Percentiles rank a stretch among this genome's conserved stretches.
Evolutionary conservation across 2,797 vertebrate genomes (phyloP).

Genomic region (Xerus rutilus): DNA sequence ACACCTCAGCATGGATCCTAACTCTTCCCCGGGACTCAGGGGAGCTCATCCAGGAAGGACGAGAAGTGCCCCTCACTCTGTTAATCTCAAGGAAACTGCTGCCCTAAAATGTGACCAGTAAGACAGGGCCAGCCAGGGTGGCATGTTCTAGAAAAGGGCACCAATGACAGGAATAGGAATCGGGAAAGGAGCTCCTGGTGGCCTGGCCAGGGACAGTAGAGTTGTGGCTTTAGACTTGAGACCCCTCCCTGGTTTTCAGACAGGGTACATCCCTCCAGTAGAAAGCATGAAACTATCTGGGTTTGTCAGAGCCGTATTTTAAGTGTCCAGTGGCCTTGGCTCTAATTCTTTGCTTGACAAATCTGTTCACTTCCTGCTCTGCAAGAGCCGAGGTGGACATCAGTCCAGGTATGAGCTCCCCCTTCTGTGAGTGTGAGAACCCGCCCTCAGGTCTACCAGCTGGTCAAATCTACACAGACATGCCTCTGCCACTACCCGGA

Average conservation of each 20-base stretch:
- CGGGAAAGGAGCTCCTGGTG: not conserved
- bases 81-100: not conserved
- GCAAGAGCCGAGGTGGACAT: not conserved
- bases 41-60: not conserved
- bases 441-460: not conserved
- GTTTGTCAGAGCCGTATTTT: not conserved
- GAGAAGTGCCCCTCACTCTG: not conserved
- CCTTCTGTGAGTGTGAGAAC: rapidly evolving
- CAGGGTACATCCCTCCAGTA: not conserved
- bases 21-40: not conserved
- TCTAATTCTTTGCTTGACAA: not conserved
- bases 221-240: not conserved
- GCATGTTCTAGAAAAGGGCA: not conserved
- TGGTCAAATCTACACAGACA: rapidly evolving
- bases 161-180: not conserved
- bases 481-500: not conserved
- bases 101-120: not conserved
- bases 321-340: not conserved
- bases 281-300: not conserved
- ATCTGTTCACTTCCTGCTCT: not conserved
- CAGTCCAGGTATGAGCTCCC: not conserved
- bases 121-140: not conserved
- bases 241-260: not conserved
- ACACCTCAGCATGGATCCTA: not conserved
- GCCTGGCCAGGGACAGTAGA: not conserved